A percentile compares a stretch with the other conserved stretches of the same genome.
phyloP scores from a whole-genome alignment of 1,140 invertebrate species.

The Diorhabda elongata region DNA sequence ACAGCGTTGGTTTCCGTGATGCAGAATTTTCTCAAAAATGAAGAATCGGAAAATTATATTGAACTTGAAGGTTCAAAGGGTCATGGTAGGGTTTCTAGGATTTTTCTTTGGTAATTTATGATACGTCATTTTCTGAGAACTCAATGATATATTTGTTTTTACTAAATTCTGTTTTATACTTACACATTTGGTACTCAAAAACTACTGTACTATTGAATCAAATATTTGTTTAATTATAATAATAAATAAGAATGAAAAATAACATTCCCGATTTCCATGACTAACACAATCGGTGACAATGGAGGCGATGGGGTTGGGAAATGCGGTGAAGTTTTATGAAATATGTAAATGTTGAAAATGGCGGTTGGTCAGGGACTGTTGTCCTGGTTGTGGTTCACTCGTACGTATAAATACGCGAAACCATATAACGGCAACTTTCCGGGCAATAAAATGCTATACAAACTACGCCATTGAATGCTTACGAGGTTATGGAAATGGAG shows the following conservation, averaged over 20 bases:
- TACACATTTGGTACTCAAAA: no score
- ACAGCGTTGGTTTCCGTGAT: no score
- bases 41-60: no score
- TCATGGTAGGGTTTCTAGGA: no score
- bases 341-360: constrained; percentile 41
- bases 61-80: no score
- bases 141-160: no score
- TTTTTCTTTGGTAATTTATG: no score
- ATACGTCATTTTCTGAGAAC: no score
- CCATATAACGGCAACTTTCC: constrained; percentile 42
- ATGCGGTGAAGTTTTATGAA: constrained; percentile 41
- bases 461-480: constrained; percentile 39
- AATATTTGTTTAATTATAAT: no score
- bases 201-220: no score
- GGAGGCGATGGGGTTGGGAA: constrained; percentile 28
- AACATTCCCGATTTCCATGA: constrained; percentile 4
- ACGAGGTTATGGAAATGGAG: constrained; percentile 38
- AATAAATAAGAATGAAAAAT: background rate
- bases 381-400: constrained; percentile 25
- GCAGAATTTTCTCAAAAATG: no score
- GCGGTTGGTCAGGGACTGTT: constrained; percentile 26
- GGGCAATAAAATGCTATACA: constrained; percentile 42
- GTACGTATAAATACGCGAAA: constrained; percentile 36
- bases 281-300: constrained; percentile 19
- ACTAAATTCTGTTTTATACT: no score